Evolutionary conservation across 2,113 vertebrate species (phyloP), one percentile per base, ranked within the genome.

Genomic region (Antigone vipio): DNA sequence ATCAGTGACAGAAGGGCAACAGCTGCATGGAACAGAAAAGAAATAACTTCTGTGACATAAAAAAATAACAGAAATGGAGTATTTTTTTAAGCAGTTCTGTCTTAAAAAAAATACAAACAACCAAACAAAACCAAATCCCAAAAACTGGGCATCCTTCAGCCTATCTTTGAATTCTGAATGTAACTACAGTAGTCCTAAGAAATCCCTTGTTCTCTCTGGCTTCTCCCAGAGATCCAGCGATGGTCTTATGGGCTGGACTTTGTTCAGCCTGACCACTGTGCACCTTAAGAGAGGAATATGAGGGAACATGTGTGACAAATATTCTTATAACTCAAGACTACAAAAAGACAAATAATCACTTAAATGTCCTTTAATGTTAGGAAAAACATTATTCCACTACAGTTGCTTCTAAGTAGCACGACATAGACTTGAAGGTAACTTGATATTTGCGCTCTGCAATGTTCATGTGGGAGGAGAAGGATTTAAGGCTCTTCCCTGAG

Each of bases 201-300:
- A 88, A 30, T 5, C 27, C 34, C 40, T 77, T 11, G 4, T 83
- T 91, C 32, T 85, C 60, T 92, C 83, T 92, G 60, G 58, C 30
- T 87, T 92, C 50, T 90, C 26, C 22, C 50, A 64, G 89, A 86
- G 62, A 90, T 82, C 56, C 40, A 74, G 68, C 34, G 76, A 3
- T 79, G 81, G 73, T 83, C 38, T 35, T 64, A 44, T 0, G 47
- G 52, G 59, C 77, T 89, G 58, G 62, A 76, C 55, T 79, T 50
- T 9, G 18, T 79, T 82, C 52, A n/a, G 34, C 71, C 69, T 88
- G 59, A 79, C 63, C 53, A 63, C 53, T 72, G 16, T 92, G 92
- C 92, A 87, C 89, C 91, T 92, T 91, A 90, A 80, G 58, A 82
- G 63, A 89, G 81, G 89, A 95, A 52, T 67, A 75, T 68, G 84